These are phyloP conservation scores for Mionectes macconnelli DNA, from an alignment of 2,113 vertebrate genomes.

Conservation along the genomic window DNA sequence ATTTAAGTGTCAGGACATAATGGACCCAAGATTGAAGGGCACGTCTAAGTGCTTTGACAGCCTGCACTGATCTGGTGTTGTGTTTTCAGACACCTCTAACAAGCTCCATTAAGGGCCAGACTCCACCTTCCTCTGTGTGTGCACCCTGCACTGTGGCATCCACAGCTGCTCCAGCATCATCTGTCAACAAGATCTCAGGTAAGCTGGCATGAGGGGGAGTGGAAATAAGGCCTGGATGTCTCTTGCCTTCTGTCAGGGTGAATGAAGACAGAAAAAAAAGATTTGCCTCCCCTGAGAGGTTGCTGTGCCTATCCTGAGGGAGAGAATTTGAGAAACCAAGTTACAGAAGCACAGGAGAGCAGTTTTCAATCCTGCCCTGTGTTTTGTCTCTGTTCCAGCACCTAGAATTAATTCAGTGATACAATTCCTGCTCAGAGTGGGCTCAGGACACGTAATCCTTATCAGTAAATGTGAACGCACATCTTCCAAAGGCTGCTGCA, in stretches of 20 bases:
- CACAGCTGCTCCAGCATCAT: neutral
- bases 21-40: neutral
- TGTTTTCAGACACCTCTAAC: constrained; percentile 60
- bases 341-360: neutral
- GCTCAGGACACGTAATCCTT: neutral
- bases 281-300: neutral
- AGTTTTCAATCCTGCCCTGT: neutral
- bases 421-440: neutral
- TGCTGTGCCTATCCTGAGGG: neutral
- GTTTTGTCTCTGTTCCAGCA: neutral
- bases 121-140: constrained; percentile 18
- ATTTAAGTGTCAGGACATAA: neutral
- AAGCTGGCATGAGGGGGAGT: neutral
- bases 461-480: neutral
- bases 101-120: constrained; percentile 47
- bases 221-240: neutral
- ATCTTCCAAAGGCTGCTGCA: neutral
- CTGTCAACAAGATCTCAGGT: constrained; percentile 70
- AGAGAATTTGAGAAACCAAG: neutral
- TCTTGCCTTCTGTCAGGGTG: neutral
- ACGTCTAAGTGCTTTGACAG: neutral
- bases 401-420: neutral
- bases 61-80: neutral
- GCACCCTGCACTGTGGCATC: neutral
- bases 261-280: neutral